Base-by-base conservation (phyloP, 2,797 vertebrate genomes). In the Protonibea diacanthus region DNA sequence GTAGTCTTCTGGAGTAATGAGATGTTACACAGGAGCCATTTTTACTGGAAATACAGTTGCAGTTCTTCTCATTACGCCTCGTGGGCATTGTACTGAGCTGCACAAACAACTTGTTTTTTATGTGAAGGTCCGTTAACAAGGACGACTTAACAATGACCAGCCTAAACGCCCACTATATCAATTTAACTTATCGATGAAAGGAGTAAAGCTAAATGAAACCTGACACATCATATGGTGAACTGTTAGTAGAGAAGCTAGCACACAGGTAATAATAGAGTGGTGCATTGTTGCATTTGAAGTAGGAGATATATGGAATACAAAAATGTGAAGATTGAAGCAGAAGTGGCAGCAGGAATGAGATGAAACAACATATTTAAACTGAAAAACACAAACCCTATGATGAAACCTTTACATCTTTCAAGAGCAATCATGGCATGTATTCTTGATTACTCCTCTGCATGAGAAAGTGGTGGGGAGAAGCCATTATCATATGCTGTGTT, bases 201-300 rank as follows among this genome's bases (percentile, higher is more conserved):
- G 33, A 2, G 15, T 63, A 27, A 60, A 61, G 40, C 27, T 9
- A 60, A 47, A 64, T 53, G 20, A 74, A 61, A 62, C 58, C 53
- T 49, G 53, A 70, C 23, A 21, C 70, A 62, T 69, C 45, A 15
- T 42, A 21, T 55, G n/a, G 25, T 81, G 77, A 66, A 62, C 17
- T 42, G 60, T 51, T 71, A 71, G 61, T 18, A 7, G 60, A 78
- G 58, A 52, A 64, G 10, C 27, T 53, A 33, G 33, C 11, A 0
- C 55, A 44, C 5, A 9, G 45, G 53, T 61, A 70, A 48, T 60
- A 67, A 71, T 48, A 52, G 3, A 65, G 52, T 33, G 33, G 48
- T 71, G 44, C 42, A 20, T 73, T 45, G 49, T 55, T 78, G 53
- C 13, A 11, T 47, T 44, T 64, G n/a, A 48, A 73, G 20, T 8